Evolutionary conservation across 2,797 vertebrate genomes (phyloP).

Genomic region (Schizopygopsis malacanthus): DNA sequence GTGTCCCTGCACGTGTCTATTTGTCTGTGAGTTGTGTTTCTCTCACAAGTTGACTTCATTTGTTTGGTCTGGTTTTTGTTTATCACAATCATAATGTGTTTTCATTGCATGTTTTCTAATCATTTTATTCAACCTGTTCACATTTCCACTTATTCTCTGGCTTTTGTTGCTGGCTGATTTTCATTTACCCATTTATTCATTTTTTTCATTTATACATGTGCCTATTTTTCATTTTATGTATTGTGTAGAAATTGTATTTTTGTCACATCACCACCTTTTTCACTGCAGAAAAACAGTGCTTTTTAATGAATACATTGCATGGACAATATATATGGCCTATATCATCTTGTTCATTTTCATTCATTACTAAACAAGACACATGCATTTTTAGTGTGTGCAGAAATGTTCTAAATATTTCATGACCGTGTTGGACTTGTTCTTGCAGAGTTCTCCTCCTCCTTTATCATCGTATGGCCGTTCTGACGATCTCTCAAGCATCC

Average conservation of each 20-base stretch:
- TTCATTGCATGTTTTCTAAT: slow-evolving; percentile 11
- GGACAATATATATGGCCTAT: neutral
- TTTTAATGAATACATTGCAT: slow-evolving; percentile 47
- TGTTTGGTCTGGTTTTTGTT: slow-evolving; percentile 15
- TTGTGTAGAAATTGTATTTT: slow-evolving; percentile 5
- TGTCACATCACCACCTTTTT: neutral
- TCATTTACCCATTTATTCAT: neutral
- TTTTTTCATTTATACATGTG: neutral
- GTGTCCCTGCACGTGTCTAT: slow-evolving; percentile 77
- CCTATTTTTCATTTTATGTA: too few species aligned
- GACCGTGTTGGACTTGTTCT: neutral
- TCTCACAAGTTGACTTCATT: slow-evolving; percentile 47
- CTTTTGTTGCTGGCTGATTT: neutral
- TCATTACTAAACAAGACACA: neutral
- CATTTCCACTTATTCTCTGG: neutral
- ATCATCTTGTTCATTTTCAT: neutral
- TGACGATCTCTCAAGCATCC: slow-evolving; percentile 78
- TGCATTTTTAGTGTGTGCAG: neutral
- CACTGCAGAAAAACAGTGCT: slow-evolving; percentile 14
- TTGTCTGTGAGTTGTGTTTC: slow-evolving; percentile 77
- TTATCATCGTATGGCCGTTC: slow-evolving; percentile 77
- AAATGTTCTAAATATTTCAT: neutral
- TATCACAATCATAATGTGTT: neutral
- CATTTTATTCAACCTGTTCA: neutral
- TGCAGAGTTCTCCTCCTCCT: slow-evolving; percentile 78